These are phyloP conservation scores for Acronicta alni DNA, from an alignment of 2,888 invertebrate genomes.

Conservation along the genomic window DNA sequence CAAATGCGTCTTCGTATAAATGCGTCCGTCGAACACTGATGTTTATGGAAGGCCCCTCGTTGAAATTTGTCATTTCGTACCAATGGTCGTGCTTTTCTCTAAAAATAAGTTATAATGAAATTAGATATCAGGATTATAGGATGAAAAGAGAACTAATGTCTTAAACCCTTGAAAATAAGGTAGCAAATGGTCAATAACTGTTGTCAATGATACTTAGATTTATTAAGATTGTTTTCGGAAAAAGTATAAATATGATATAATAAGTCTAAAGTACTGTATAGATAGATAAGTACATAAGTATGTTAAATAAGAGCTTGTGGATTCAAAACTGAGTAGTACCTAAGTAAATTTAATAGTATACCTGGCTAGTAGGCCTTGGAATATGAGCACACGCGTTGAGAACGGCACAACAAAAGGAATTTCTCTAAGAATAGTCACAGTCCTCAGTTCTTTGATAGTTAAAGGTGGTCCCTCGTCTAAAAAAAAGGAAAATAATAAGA, in stretches of 20 bases:
- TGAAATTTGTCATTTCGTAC: slow-evolving; percentile 92
- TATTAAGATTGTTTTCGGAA: too few species aligned
- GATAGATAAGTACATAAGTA: too few species aligned
- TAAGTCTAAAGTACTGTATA: too few species aligned
- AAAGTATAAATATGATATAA: too few species aligned
- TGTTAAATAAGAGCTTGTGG: too few species aligned
- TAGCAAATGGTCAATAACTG: too few species aligned
- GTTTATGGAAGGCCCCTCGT: slow-evolving; percentile 93
- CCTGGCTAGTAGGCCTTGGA: slow-evolving; percentile 91
- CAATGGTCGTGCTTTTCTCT: slow-evolving; percentile 92
- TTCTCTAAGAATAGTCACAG: slow-evolving; percentile 96
- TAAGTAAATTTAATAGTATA: slow-evolving; percentile 45
- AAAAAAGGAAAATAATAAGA: slow-evolving; percentile 45
- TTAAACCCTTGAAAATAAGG: too few species aligned
- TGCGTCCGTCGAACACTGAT: slow-evolving; percentile 95
- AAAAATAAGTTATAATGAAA: slow-evolving; percentile 38
- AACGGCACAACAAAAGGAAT: slow-evolving; percentile 98
- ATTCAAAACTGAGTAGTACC: background rate
- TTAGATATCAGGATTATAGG: background rate
- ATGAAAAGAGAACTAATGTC: too few species aligned
- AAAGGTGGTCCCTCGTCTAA: slow-evolving; percentile 95
- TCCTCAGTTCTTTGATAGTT: slow-evolving; percentile 96
- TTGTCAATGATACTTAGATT: too few species aligned
- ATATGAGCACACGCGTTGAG: slow-evolving; percentile 95
- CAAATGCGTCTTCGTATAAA: slow-evolving; percentile 99